Evolutionary conservation across 2,888 invertebrate species (phyloP).

Genomic region (Epistrophella euchroma): DNA sequence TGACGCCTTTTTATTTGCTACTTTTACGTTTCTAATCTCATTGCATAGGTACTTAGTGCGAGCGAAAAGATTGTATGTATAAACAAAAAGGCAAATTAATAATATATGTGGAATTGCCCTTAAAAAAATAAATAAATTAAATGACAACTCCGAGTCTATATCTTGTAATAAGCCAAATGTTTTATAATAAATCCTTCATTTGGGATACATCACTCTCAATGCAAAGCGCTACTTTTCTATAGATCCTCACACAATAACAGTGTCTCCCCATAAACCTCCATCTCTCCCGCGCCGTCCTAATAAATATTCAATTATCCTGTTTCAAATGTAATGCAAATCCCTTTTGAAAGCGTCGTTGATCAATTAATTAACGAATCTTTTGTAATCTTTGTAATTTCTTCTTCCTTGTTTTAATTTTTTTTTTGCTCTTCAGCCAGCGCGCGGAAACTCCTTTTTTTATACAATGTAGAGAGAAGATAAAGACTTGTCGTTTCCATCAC

Average conservation of each 20-base stretch:
- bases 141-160: slow-evolving; percentile 41
- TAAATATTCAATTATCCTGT: slow-evolving; percentile 78
- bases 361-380: slow-evolving; percentile 76
- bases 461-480: slow-evolving; percentile 27
- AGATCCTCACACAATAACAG: slow-evolving; percentile 38
- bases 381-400: slow-evolving; percentile 61
- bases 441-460: neutral
- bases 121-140: slow-evolving; percentile 10
- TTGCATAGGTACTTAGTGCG: slow-evolving; percentile 37
- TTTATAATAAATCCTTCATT: slow-evolving; percentile 57
- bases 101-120: slow-evolving; percentile 36
- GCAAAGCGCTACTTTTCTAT: slow-evolving; percentile 50
- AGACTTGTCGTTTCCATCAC: slow-evolving; percentile 43
- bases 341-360: slow-evolving; percentile 76
- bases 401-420: slow-evolving; percentile 41
- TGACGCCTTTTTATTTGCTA: neutral
- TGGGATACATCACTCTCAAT: slow-evolving; percentile 41
- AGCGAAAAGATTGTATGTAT: neutral
- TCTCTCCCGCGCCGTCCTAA: slow-evolving; percentile 60
- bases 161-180: slow-evolving; percentile 20
- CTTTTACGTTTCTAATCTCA: slow-evolving; percentile 36
- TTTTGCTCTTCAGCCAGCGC: neutral
- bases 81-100: slow-evolving; percentile 57
- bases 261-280: neutral
- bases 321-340: slow-evolving; percentile 76